These are phyloP conservation scores for Equus przewalskii DNA, from an alignment of 2,113 vertebrate genomes.

Conservation along the genomic window DNA sequence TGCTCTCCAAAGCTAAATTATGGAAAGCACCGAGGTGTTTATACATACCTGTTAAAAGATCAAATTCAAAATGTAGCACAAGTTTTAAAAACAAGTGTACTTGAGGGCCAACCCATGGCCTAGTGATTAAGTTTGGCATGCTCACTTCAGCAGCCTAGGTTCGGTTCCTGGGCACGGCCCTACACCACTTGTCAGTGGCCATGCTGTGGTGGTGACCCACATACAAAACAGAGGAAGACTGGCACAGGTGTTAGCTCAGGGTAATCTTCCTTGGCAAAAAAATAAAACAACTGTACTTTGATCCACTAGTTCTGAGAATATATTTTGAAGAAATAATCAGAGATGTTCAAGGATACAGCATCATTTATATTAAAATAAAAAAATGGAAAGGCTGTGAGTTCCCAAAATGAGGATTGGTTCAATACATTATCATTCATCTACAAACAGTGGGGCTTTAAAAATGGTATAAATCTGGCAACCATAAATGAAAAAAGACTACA, in stretches of 20 bases:
- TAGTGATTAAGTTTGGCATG: no score
- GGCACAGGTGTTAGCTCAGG: no score
- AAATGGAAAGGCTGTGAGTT: not conserved
- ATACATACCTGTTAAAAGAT: not conserved
- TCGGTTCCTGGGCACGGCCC: no score
- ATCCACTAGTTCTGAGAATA: not conserved
- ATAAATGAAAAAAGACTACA: not conserved
- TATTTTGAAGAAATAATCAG: conserved; percentile 12
- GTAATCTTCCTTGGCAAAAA: no score
- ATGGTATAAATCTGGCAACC: not conserved
- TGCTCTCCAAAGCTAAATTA: conserved; percentile 34
- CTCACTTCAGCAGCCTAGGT: no score
- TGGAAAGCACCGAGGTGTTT: not conserved
- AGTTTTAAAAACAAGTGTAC: not conserved
- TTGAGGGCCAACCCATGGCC: not conserved
- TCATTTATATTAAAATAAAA: not conserved
- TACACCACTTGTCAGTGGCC: no score
- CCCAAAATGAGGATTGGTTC: not conserved
- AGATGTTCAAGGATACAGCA: not conserved
- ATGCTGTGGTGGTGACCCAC: no score
- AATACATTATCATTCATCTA: not conserved
- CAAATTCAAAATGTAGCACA: not conserved
- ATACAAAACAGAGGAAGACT: no score
- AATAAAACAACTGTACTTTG: not conserved
- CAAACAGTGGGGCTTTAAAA: conserved; percentile 14